Evolutionary conservation across 2,797 vertebrate species (phyloP).

Genomic region (Sciurus carolinensis): DNA sequence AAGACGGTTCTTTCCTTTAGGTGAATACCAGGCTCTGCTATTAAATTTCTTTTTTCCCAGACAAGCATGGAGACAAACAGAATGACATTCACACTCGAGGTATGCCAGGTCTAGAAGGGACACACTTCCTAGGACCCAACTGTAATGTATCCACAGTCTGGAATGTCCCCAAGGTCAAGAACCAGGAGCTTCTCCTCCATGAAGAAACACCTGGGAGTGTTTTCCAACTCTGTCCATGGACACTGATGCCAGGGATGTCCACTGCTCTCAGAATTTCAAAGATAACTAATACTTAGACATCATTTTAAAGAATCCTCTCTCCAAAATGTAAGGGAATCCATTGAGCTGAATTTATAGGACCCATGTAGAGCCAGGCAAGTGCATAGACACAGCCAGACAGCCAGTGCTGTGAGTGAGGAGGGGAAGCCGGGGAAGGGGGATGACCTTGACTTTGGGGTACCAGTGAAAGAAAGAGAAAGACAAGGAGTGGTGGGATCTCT

Average conservation of each 20-base stretch:
- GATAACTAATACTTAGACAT: not conserved
- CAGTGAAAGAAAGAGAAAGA: conserved; percentile 22
- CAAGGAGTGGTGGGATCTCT: not conserved
- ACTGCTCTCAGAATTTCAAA: conserved; percentile 13
- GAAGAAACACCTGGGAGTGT: conserved; percentile 3
- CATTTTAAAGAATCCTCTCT: conserved; percentile 51
- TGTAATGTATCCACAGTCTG: not conserved
- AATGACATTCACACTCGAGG: not conserved
- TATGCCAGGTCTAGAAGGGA: not conserved
- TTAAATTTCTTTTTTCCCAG: not conserved
- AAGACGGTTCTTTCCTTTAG: not conserved
- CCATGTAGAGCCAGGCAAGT: not conserved
- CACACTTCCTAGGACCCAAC: not conserved
- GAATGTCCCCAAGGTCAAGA: not conserved
- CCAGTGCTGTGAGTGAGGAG: not conserved
- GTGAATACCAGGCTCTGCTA: not conserved
- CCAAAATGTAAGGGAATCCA: not conserved
- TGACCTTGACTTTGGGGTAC: not conserved
- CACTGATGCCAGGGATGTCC: not conserved
- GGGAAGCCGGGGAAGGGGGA: too few species aligned
- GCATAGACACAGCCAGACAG: not conserved
- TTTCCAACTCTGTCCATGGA: not conserved
- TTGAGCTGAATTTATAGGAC: not conserved
- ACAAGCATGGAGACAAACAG: not conserved
- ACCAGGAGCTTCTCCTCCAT: not conserved